Conservation (phyloP, 2,797 vertebrate genomes). For the Ibycter americanus region DNA sequence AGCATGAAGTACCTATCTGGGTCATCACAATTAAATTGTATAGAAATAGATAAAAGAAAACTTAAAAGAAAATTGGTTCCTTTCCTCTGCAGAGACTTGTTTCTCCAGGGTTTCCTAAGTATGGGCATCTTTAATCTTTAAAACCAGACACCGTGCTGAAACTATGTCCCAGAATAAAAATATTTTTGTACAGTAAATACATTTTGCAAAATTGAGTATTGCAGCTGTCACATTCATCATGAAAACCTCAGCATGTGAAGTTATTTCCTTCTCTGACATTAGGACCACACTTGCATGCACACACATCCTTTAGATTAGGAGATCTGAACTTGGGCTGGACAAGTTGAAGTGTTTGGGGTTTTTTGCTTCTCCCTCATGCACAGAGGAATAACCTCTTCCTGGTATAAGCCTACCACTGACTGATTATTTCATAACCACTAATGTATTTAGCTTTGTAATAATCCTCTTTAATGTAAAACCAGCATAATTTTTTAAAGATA, state of each 20-base stretch:
- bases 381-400: background rate
- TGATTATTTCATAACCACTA: background rate
- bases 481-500: background rate
- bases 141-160: constrained; percentile 17
- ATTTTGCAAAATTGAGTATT: constrained; percentile 7
- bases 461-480: background rate
- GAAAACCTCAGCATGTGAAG: background rate
- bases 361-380: background rate
- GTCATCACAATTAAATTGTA: constrained; percentile 70
- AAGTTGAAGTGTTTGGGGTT: background rate
- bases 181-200: constrained; percentile 39
- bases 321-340: background rate
- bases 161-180: background rate
- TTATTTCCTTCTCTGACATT: background rate
- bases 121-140: constrained; percentile 60
- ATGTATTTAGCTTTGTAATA: background rate
- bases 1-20: constrained; percentile 32
- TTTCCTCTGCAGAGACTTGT: constrained; percentile 53
- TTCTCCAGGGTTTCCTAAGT: constrained; percentile 48
- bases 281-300: background rate
- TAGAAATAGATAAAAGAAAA: constrained; percentile 70
- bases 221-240: background rate
- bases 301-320: background rate
- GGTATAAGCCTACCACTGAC: background rate
- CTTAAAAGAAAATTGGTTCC: constrained; percentile 57